phyloP scores from a whole-genome alignment of 1,140 invertebrate genomes.

The Lasaia peninsularis region DNA sequence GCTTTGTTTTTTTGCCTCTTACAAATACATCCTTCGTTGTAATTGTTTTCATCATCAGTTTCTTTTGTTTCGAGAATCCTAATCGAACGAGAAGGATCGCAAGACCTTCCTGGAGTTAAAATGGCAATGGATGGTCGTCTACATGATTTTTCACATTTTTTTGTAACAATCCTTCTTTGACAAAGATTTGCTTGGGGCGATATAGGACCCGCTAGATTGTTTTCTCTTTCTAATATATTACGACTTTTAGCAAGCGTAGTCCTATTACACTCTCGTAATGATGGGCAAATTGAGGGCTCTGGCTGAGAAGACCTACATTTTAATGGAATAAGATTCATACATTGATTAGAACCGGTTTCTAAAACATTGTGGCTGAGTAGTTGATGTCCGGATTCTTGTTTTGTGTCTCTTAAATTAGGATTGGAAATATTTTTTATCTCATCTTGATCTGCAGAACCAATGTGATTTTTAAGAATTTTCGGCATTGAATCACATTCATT shows the following conservation, averaged over 20 bases:
- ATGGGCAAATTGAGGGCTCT: too few species aligned
- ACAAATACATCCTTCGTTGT: slow-evolving; percentile 5
- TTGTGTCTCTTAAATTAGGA: too few species aligned
- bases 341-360: too few species aligned
- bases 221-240: background rate
- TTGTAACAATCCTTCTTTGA: slow-evolving; percentile 2
- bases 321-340: too few species aligned
- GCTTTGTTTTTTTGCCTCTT: slow-evolving; percentile 12
- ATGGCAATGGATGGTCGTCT: slow-evolving; percentile 18
- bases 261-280: too few species aligned
- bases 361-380: too few species aligned
- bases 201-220: background rate
- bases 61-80: background rate
- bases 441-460: too few species aligned
- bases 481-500: too few species aligned
- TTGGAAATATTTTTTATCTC: too few species aligned
- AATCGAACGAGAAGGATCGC: slow-evolving; percentile 1
- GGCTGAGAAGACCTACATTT: too few species aligned
- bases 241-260: background rate
- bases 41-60: background rate
- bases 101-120: background rate
- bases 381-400: too few species aligned
- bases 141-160: background rate
- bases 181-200: background rate
- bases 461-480: too few species aligned